Percentiles rank a stretch among this genome's conserved stretches.
These are phyloP conservation scores for Platichthys stellatus DNA, from an alignment of 2,113 vertebrate species.

Conservation along the genomic window DNA sequence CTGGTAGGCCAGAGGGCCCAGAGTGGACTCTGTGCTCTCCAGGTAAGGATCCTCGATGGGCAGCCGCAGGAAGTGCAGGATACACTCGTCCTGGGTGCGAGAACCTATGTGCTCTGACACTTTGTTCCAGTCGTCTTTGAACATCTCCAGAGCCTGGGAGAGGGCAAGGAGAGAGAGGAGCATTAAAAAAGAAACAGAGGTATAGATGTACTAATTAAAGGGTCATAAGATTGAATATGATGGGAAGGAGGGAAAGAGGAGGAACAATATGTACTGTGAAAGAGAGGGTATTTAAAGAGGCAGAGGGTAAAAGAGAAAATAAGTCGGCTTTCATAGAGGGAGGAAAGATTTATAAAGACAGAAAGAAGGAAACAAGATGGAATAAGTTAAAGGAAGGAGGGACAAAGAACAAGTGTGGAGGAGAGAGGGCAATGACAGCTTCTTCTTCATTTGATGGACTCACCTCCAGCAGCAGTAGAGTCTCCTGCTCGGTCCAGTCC, in stretches of 20 bases:
- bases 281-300: too few relatives aligned
- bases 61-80: slow-evolving; percentile 94
- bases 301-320: too few relatives aligned
- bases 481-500: slow-evolving; percentile 98
- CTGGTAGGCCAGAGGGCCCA: slow-evolving; percentile 95
- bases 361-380: too few relatives aligned
- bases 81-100: slow-evolving; percentile 97
- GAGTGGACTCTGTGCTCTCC: slow-evolving; percentile 89
- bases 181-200: background rate
- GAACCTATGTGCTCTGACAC: slow-evolving; percentile 97
- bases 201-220: too few relatives aligned
- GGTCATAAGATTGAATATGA: background rate
- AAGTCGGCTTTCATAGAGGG: too few relatives aligned
- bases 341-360: too few relatives aligned
- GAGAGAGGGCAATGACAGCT: too few relatives aligned
- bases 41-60: slow-evolving; percentile 97
- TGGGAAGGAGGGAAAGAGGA: background rate
- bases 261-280: too few relatives aligned
- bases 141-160: slow-evolving; percentile 94
- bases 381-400: too few relatives aligned
- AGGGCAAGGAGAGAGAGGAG: background rate
- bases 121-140: slow-evolving; percentile 99
- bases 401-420: too few relatives aligned
- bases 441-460: slow-evolving; percentile 39
- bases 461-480: slow-evolving; percentile 93